Conservation (phyloP, 2,797 vertebrate genomes). For the Scyliorhinus canicula region DNA sequence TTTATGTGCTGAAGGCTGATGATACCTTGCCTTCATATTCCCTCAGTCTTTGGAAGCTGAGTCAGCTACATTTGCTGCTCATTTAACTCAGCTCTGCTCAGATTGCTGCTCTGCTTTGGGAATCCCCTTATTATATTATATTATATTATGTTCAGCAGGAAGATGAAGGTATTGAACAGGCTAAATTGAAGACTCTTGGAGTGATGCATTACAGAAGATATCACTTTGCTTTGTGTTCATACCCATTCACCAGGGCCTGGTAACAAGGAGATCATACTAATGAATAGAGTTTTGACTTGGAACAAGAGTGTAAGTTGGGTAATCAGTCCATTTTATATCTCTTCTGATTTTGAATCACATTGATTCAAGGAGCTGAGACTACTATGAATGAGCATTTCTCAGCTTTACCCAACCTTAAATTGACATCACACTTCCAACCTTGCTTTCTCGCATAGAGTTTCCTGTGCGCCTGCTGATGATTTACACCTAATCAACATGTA, state of each 20-base stretch:
- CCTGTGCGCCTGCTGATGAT: not conserved
- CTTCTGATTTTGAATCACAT: not conserved
- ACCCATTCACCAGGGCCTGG: not conserved
- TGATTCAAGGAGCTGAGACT: not conserved
- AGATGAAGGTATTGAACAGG: not conserved
- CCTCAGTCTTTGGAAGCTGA: not conserved
- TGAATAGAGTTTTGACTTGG: not conserved
- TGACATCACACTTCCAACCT: not conserved
- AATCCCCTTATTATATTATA: not conserved
- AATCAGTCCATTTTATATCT: not conserved
- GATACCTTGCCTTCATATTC: not conserved
- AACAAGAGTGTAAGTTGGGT: not conserved
- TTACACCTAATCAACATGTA: not conserved
- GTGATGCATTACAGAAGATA: not conserved
- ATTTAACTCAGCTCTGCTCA: not conserved
- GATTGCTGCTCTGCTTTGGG: not conserved
- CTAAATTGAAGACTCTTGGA: not conserved
- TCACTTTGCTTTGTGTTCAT: not conserved
- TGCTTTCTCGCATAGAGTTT: not conserved
- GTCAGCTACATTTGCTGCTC: no score
- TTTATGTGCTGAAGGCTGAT: not conserved
- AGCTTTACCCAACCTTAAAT: not conserved
- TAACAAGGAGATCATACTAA: not conserved
- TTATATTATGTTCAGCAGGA: not conserved
- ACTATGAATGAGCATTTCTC: not conserved